Percentiles rank a stretch among this genome's conserved stretches.
Conservation (phyloP, 1,140 invertebrate species). For the Heliconius himera region DNA sequence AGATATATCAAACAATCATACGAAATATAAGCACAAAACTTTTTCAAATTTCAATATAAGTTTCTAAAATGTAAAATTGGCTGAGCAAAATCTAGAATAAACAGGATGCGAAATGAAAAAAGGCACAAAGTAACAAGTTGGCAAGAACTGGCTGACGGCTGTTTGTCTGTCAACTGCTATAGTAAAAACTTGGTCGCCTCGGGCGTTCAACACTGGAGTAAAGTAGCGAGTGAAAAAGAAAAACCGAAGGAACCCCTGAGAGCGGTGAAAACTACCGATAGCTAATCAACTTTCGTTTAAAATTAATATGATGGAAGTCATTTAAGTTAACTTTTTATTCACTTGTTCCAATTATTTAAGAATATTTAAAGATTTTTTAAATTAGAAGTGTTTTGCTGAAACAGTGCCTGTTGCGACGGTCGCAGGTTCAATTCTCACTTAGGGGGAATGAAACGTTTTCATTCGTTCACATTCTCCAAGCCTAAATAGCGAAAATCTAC, state of each 20-base stretch:
- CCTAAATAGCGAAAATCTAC: no score
- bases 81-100: slow-evolving; percentile 24
- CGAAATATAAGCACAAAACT: background rate
- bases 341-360: no score
- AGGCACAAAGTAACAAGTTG: slow-evolving; percentile 37
- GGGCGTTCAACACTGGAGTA: slow-evolving; percentile 12
- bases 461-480: no score
- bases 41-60: background rate
- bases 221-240: background rate
- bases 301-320: background rate
- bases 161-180: slow-evolving; percentile 38
- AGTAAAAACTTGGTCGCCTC: slow-evolving; percentile 37
- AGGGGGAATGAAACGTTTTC: no score
- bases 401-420: no score
- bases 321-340: background rate
- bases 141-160: slow-evolving; percentile 26
- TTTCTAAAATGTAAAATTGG: slow-evolving; percentile 9
- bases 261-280: background rate
- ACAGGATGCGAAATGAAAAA: slow-evolving; percentile 28
- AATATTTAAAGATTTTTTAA: no score
- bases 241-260: background rate
- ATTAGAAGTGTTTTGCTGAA: no score
- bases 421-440: no score
- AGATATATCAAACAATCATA: background rate
- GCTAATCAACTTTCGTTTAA: background rate